Base-by-base conservation (phyloP, 2,888 invertebrate species). In the Andricus curvator region DNA sequence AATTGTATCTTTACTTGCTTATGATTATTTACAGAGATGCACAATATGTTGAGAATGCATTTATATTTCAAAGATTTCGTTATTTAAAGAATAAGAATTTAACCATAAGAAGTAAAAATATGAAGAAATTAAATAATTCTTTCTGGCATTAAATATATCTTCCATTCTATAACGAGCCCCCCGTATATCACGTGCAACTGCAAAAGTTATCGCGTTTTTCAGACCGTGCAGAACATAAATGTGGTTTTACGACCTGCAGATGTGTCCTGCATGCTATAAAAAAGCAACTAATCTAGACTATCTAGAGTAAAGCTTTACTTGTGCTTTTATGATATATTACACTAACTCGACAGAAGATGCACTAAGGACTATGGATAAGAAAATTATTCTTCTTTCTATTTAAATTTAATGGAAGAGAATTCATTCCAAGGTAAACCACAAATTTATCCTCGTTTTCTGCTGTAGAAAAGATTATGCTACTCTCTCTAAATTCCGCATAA, bases 241-340 rank as follows among this genome's bases (percentile, higher is more conserved):
- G 77, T 77, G 81, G 44, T 70, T 84, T 85, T 74, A 60, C 33
- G 68, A 78, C 67, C 64, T 56, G 84, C 80, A 76, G 79, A 64
- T 79, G 44, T 65, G 79, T 65, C 13, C 17, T 5, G 67, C 41
- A 48, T 17, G 20, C 66, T 4, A 11, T 29, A 33, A 37, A 20
- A 20, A 66, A 37, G 9, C n/a, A 60, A 60, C 6, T 48, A 48
- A 60, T 60, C 60, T 22, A 2, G 22, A 22, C 4, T 22, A 60
- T 60, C 60, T 22, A 8, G 11, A 60, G 60, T 22, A n/a, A 60
- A 22, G 22, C 9, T 60, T 60, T 60, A 48, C 22, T 22, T 60
- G 11, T 20, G n/a, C 2, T n/a, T 11, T 56, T n/a, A 56, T 56
- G 56, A 56, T 56, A 56, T n/a, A 56, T n/a, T 11, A 11, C 56